These are phyloP conservation scores for Scelioninae gen. 2 DNA, from an alignment of 2,888 invertebrate genomes.

Conservation along the genomic window DNA sequence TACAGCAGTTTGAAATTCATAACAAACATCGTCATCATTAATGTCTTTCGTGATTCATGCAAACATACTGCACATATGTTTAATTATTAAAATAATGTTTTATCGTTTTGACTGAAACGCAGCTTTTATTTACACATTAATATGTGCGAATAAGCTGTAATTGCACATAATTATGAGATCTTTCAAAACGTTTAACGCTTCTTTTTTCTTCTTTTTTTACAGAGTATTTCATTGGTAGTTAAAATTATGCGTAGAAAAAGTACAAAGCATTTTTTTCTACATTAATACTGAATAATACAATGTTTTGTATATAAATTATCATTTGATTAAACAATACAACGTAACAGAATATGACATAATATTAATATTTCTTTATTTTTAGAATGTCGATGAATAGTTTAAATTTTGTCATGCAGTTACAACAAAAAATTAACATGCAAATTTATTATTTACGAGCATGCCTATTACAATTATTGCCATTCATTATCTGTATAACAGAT, in stretches of 20 bases:
- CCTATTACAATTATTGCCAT: not conserved
- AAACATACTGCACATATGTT: constrained; percentile 3
- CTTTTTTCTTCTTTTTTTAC: constrained; percentile 9
- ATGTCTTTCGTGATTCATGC: constrained; percentile 24
- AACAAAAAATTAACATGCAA: not conserved
- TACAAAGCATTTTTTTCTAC: constrained; percentile 12
- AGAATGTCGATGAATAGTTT: constrained; percentile 6
- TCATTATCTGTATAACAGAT: constrained; percentile 7
- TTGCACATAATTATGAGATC: constrained; percentile 46
- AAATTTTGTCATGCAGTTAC: not conserved
- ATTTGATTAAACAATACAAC: constrained; percentile 4
- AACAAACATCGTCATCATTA: constrained; percentile 23
- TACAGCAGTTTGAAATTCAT: constrained; percentile 38
- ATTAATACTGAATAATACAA: constrained; percentile 42
- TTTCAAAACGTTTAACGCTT: constrained; percentile 3
- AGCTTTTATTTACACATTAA: constrained; percentile 21
- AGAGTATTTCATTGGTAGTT: constrained; percentile 37
- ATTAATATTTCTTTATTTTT: constrained; percentile 18
- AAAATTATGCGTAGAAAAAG: constrained; percentile 19
- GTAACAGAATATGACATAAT: constrained; percentile 17
- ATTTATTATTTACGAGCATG: not conserved
- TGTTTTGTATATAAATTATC: constrained; percentile 16
- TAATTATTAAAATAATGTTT: constrained; percentile 29
- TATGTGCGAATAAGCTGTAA: constrained; percentile 1
- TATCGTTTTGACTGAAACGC: constrained; percentile 26